Conservation (phyloP, 2,888 invertebrate genomes). For the Phymatocera aterrima region DNA sequence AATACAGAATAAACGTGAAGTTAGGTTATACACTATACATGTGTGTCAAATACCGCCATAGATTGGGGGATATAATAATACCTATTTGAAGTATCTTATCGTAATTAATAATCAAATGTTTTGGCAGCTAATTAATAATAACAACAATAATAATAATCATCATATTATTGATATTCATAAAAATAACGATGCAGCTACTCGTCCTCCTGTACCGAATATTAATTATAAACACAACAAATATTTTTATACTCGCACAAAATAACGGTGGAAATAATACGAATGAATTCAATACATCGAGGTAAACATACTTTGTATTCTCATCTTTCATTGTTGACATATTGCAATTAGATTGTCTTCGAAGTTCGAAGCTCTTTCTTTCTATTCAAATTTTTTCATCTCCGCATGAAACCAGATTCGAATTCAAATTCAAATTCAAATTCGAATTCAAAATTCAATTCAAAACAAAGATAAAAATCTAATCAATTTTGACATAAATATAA, state of each 20-base stretch:
- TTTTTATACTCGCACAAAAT: constrained; percentile 61
- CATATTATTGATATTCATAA: neutral
- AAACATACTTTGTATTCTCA: neutral
- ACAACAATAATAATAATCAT: neutral
- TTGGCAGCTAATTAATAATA: neutral
- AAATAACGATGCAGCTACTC: constrained; percentile 51
- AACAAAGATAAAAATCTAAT: too few species aligned
- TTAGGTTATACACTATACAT: too few species aligned
- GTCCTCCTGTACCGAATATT: constrained; percentile 67
- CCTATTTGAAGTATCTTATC: neutral
- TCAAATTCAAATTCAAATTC: too few species aligned
- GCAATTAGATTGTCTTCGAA: neutral
- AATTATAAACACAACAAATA: constrained; percentile 63
- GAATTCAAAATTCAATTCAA: too few species aligned
- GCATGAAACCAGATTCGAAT: too few species aligned
- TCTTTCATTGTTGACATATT: constrained; percentile 38
- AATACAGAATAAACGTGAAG: too few species aligned
- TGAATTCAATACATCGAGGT: constrained; percentile 55
- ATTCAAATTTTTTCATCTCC: too few species aligned
- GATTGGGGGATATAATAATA: too few species aligned
- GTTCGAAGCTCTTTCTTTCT: too few species aligned
- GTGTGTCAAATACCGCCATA: neutral
- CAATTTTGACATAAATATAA: too few species aligned
- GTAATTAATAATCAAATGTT: neutral
- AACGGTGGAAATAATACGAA: constrained; percentile 50